These are phyloP conservation scores for Pomatorhinus ruficollis DNA, from an alignment of 2,113 vertebrate species.

Conservation along the genomic window DNA sequence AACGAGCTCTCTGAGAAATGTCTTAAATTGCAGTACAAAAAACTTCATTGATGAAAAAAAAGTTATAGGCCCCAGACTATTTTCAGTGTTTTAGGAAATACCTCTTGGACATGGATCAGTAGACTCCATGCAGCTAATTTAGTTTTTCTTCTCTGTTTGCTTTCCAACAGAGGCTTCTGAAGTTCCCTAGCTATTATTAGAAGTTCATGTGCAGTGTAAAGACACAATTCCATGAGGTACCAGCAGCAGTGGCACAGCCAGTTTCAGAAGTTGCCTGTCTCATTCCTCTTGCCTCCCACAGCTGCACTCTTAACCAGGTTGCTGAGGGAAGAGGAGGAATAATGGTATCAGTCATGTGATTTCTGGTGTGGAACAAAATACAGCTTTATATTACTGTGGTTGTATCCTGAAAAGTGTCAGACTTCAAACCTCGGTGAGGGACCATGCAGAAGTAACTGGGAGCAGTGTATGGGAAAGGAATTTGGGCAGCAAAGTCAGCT, in stretches of 20 bases:
- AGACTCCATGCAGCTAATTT: not conserved
- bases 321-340: not conserved
- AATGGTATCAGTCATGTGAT: rapidly evolving
- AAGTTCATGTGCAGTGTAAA: not conserved
- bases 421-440: not conserved
- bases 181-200: conserved; percentile 18
- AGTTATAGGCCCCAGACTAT: not conserved
- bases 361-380: not conserved
- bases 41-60: not conserved
- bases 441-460: not conserved
- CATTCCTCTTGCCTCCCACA: not conserved
- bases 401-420: not conserved
- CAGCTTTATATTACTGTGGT: not conserved
- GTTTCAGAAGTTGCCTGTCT: not conserved
- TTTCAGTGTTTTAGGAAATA: conserved; percentile 5
- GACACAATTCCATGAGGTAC: not conserved
- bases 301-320: not conserved
- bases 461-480: not conserved
- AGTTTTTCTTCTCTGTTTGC: not conserved
- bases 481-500: not conserved
- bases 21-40: not conserved
- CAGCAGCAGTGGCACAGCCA: not conserved
- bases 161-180: conserved; percentile 12
- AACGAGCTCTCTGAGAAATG: not conserved
- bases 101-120: not conserved